Base-by-base conservation (phyloP, 2,113 vertebrate genomes). In the Micronycteris hirsuta region DNA sequence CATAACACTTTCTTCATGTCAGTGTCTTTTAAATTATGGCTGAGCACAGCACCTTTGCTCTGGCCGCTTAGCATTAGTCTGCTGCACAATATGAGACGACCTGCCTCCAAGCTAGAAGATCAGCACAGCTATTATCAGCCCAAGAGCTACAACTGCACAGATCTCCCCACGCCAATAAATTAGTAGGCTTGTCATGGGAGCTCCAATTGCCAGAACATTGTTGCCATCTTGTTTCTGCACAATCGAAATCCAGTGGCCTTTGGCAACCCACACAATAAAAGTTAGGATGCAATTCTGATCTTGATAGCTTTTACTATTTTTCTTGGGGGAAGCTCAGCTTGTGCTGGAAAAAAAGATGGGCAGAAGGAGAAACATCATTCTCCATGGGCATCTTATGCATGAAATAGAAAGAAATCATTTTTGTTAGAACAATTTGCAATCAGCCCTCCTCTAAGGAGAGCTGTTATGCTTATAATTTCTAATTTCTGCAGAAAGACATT, bases 1-100 rank as follows among this genome's bases (percentile, higher is more conserved):
- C 98, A 97, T 98, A 98, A 98, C 98, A 98, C 98, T 98, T 98
- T 98, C 98, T 97, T 98, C 97, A 58, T 97, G 98, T 98, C 98
- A 97, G 11, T 31, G 97, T 97, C 91, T 97, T 98, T 98, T 98
- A 98, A 98, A 98, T 98, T 98, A 98, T 97, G 96, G 98, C 96
- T 93, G 95, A 97, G 98, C 96, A 93, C 41, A 96, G 94, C 97
- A 98, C 98, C 98, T 98, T 96, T 97, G 98, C 97, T 98, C 98
- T 28, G 52, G 84, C 97, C 0, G 3, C 97, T 98, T 96, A 97
- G 97, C 90, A 70, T 93, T 68, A 49, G 81, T 93, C 26, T 45
- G 93, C 76, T 28, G 45, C 74, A 43, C 74, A 47, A 77, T 96
- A 96, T 26, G 93, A 93, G 91, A 78, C 86, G 93, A 96, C 95